Percentiles rank a stretch among this genome's conserved stretches.
phyloP scores from a whole-genome alignment of 2,888 invertebrate species.

The Ochropacha duplaris region DNA sequence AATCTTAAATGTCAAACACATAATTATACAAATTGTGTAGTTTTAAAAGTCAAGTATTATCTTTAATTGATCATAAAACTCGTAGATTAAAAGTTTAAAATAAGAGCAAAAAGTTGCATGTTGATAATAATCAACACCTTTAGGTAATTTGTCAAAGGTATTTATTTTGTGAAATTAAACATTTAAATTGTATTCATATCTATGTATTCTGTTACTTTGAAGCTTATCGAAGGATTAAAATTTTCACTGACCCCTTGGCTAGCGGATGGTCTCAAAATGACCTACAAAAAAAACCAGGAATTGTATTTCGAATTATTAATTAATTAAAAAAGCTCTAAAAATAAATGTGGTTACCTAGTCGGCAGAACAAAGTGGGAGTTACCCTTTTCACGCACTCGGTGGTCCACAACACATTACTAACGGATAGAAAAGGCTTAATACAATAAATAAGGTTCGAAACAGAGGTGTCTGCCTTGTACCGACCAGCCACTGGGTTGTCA shows the following conservation, averaged over 20 bases:
- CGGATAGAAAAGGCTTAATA: conserved; percentile 51
- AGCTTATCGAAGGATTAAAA: no score
- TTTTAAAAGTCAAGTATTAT: conserved; percentile 18
- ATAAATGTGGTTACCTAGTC: conserved; percentile 10
- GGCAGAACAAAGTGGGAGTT: conserved; percentile 33
- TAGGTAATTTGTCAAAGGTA: background rate
- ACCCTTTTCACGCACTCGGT: conserved; percentile 47
- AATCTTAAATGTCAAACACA: conserved; percentile 28
- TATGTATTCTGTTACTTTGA: no score
- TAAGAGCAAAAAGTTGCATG: background rate
- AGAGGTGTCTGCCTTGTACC: conserved; percentile 45
- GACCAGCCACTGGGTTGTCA: conserved; percentile 49
- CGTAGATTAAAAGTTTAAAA: conserved; percentile 23
- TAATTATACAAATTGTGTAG: conserved; percentile 12
- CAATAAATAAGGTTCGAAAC: conserved; percentile 58
- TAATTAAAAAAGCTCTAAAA: background rate
- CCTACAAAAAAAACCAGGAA: no score
- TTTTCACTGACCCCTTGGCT: no score
- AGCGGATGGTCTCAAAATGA: no score
- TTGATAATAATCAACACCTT: background rate
- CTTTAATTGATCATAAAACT: conserved; percentile 30
- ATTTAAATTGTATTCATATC: background rate
- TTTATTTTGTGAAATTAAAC: background rate
- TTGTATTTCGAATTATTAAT: no score
- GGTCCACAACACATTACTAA: conserved; percentile 48